Conservation (phyloP, 1,140 invertebrate species). For the Ladona fulva region DNA sequence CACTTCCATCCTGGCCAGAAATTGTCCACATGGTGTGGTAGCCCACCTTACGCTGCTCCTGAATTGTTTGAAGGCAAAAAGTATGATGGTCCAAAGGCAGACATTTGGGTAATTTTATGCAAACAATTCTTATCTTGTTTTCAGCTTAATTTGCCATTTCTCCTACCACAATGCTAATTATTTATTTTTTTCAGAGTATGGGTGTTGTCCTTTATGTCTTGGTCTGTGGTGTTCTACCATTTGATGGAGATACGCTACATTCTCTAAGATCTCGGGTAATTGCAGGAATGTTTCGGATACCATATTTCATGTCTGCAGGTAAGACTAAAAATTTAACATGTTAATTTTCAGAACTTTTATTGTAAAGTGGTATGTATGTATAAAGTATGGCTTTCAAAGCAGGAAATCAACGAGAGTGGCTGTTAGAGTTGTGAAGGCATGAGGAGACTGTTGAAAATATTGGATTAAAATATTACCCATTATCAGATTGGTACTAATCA, state of each 20-base stretch:
- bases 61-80: conserved; percentile 95
- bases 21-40: conserved; percentile 91
- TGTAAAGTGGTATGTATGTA: too few relatives aligned
- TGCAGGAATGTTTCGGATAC: conserved; percentile 80
- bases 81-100: conserved; percentile 93
- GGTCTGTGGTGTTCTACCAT: conserved; percentile 83
- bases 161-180: conserved; percentile 11
- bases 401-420: too few relatives aligned
- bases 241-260: conserved; percentile 80
- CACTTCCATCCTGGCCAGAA: conserved; percentile 74
- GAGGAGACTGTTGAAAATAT: too few relatives aligned
- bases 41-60: conserved; percentile 95
- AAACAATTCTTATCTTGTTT: conserved; percentile 16
- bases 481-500: too few relatives aligned
- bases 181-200: conserved; percentile 58
- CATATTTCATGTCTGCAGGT: conserved; percentile 89
- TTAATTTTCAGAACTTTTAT: too few relatives aligned
- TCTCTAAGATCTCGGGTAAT: conserved; percentile 71
- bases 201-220: conserved; percentile 90
- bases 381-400: too few relatives aligned
- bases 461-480: too few relatives aligned
- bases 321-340: conserved; percentile 28
- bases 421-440: too few relatives aligned
- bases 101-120: conserved; percentile 77
- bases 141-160: background rate